Evolutionary conservation across 1,140 invertebrate genomes (phyloP).

Genomic region (Stegodyphus dumicola): DNA sequence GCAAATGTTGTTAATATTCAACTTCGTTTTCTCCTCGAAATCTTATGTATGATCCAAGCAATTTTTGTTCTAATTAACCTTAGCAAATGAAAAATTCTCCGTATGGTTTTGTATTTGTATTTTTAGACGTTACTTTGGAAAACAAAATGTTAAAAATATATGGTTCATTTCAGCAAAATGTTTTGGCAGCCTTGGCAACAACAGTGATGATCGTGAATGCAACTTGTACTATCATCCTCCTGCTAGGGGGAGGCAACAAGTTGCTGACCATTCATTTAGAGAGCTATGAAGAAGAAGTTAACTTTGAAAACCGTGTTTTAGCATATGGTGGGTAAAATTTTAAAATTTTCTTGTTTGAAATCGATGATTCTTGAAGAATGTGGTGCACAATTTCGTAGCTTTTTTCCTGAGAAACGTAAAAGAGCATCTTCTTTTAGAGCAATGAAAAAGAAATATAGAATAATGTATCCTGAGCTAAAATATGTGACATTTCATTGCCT

Average conservation of each 20-base stretch:
- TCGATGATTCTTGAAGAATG: too few relatives aligned
- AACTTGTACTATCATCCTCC: not conserved
- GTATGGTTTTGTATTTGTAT: not conserved
- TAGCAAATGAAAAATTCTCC: not conserved
- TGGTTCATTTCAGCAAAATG: conserved; percentile 5
- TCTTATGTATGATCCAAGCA: too few relatives aligned
- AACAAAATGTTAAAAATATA: not conserved
- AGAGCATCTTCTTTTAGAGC: too few relatives aligned
- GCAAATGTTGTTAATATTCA: too few relatives aligned
- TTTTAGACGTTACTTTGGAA: not conserved
- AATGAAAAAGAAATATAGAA: too few relatives aligned
- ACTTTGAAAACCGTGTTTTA: conserved; percentile 4
- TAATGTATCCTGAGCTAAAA: too few relatives aligned
- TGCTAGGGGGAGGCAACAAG: conserved; percentile 9
- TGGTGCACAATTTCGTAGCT: too few relatives aligned
- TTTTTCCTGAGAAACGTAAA: too few relatives aligned
- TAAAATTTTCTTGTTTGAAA: too few relatives aligned
- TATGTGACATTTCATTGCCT: too few relatives aligned
- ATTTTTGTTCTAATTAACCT: not conserved
- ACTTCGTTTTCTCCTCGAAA: too few relatives aligned
- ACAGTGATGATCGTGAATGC: conserved; percentile 10
- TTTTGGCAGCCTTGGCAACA: not conserved
- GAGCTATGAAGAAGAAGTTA: not conserved
- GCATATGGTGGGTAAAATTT: conserved; percentile 9
- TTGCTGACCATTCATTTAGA: not conserved